Conservation (phyloP, 1,140 invertebrate genomes). For the Drosophila arawakana region DNA sequence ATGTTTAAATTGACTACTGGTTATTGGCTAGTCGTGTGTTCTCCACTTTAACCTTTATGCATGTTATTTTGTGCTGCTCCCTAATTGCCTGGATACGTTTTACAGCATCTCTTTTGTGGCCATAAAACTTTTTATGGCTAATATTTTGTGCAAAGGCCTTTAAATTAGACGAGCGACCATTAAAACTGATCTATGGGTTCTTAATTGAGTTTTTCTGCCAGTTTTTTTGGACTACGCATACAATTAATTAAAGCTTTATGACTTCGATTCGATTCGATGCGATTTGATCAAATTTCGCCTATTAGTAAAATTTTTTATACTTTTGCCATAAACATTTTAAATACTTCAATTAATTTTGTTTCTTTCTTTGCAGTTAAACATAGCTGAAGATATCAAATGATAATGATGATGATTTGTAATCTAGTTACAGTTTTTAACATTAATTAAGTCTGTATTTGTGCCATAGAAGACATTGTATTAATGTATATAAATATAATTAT, state of each 20-base stretch:
- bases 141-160: constrained; percentile 42
- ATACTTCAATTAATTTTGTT: constrained; percentile 7
- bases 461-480: constrained; percentile 46
- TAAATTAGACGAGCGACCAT: constrained; percentile 65
- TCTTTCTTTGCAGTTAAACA: constrained; percentile 23
- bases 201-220: constrained; percentile 40
- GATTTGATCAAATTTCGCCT: not conserved
- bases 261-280: constrained; percentile 10
- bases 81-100: constrained; percentile 62
- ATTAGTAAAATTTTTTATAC: constrained; percentile 14
- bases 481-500: constrained; percentile 15
- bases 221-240: not conserved
- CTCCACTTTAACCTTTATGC: not conserved
- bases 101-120: constrained; percentile 34
- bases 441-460: constrained; percentile 56
- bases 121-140: constrained; percentile 66
- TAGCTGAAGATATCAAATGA: not conserved
- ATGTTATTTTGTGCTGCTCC: constrained; percentile 33
- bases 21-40: not conserved
- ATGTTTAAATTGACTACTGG: not conserved
- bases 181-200: constrained; percentile 61
- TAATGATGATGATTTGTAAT: not conserved
- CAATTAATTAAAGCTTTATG: constrained; percentile 41
- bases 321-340: constrained; percentile 9
- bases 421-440: constrained; percentile 6